Conservation (phyloP, 2,888 invertebrate species). For the Chydorus sphaericus region DNA sequence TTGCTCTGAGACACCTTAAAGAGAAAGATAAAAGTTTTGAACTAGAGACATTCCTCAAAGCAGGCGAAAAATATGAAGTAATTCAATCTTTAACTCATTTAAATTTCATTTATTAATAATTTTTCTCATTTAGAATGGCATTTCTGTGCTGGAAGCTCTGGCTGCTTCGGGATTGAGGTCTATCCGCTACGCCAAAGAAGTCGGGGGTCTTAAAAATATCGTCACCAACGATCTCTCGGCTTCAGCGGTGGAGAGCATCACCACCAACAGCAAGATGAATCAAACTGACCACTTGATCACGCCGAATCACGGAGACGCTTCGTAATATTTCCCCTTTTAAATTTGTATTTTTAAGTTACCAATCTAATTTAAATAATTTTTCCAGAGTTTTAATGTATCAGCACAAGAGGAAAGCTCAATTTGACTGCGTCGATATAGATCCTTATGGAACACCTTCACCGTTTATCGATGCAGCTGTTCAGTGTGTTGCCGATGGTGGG, state of each 20-base stretch:
- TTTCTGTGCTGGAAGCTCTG: slow-evolving; percentile 75
- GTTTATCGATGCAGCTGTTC: slow-evolving; percentile 78
- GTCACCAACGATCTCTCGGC: slow-evolving; percentile 82
- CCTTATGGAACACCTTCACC: slow-evolving; percentile 91
- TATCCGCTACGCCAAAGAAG: slow-evolving; percentile 89
- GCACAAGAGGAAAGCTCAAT: slow-evolving; percentile 49
- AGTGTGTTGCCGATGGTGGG: slow-evolving; percentile 61
- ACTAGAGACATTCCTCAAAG: background rate
- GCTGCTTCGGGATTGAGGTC: slow-evolving; percentile 92
- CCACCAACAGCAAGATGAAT: slow-evolving; percentile 61
- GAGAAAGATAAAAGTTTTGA: background rate
- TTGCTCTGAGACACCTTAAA: background rate
- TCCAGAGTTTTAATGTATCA: slow-evolving; percentile 71
- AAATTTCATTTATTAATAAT: background rate
- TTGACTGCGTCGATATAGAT: slow-evolving; percentile 86
- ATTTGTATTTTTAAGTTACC: too few species aligned
- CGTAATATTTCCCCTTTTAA: slow-evolving; percentile 39
- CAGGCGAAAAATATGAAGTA: slow-evolving; percentile 11
- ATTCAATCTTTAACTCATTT: background rate
- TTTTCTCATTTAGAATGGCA: slow-evolving; percentile 27
- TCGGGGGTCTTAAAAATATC: slow-evolving; percentile 61
- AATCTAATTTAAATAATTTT: background rate
- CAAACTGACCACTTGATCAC: slow-evolving; percentile 54
- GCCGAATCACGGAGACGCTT: slow-evolving; percentile 72
- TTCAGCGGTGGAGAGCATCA: slow-evolving; percentile 73